Evolutionary conservation across 2,888 invertebrate genomes (phyloP).

Genomic region (Nectonema munidae): DNA sequence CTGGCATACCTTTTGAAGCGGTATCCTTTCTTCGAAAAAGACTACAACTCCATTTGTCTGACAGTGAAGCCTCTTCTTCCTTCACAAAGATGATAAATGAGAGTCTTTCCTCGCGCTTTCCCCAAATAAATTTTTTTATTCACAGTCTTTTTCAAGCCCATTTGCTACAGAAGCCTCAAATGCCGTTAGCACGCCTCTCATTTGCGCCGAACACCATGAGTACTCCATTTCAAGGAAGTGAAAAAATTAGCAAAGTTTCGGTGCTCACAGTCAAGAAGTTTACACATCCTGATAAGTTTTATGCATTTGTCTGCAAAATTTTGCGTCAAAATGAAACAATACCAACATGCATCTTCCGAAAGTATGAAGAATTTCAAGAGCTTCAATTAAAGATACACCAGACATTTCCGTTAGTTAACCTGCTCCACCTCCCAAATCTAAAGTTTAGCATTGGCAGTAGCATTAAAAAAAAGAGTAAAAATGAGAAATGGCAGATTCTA

Average conservation of each 20-base stretch:
- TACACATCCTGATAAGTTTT: conserved; percentile 83
- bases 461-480: conserved; percentile 55
- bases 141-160: conserved; percentile 64
- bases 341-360: conserved; percentile 53
- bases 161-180: conserved; percentile 27
- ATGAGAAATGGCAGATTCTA: neutral
- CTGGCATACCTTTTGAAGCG: conserved; percentile 59
- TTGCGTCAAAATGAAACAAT: neutral
- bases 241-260: conserved; percentile 45
- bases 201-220: conserved; percentile 73
- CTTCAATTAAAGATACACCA: conserved; percentile 66
- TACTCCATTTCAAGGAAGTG: conserved; percentile 36
- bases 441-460: conserved; percentile 42
- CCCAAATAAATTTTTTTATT: conserved; percentile 84
- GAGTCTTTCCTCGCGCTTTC: conserved; percentile 60
- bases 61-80: conserved; percentile 74
- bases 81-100: conserved; percentile 82
- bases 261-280: conserved; percentile 66
- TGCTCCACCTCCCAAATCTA: conserved; percentile 28
- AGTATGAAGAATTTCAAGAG: conserved; percentile 82
- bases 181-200: too few relatives aligned
- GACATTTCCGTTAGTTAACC: conserved; percentile 56
- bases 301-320: conserved; percentile 30
- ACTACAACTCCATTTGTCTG: conserved; percentile 49
- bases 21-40: conserved; percentile 65